phyloP scores from a whole-genome alignment of 2,797 vertebrate species.

The Pseudochirops cupreus region DNA sequence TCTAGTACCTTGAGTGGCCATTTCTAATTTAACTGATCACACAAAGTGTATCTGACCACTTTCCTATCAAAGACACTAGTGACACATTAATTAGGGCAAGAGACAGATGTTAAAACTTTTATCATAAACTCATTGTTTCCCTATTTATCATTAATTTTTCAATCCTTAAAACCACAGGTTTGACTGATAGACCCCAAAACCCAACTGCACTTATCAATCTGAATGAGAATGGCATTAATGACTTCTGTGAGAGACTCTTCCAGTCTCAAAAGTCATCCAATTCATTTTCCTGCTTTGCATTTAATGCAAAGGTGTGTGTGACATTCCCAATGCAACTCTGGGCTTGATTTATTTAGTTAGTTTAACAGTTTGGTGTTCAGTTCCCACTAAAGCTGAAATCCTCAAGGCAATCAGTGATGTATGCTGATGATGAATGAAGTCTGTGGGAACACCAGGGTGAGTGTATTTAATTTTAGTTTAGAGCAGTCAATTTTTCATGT shows the following conservation, averaged over 20 bases:
- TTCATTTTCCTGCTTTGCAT: background rate
- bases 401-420: accelerated
- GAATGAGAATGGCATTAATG: background rate
- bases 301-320: background rate
- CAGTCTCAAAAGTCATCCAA: background rate
- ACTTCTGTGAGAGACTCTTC: background rate
- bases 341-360: background rate
- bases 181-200: background rate
- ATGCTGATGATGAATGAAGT: background rate
- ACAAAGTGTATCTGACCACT: background rate
- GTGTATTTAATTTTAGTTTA: slow-evolving; percentile 51
- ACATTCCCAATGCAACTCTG: background rate
- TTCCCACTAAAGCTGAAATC: background rate
- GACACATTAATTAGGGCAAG: background rate
- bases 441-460: background rate
- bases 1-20: background rate
- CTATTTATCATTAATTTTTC: background rate
- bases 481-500: slow-evolving; percentile 32
- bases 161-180: background rate
- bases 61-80: background rate
- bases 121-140: background rate
- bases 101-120: background rate
- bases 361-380: slow-evolving; percentile 2
- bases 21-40: background rate
- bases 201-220: background rate